Evolutionary conservation across 2,888 invertebrate species (phyloP).

Genomic region (Bombylius discolor): DNA sequence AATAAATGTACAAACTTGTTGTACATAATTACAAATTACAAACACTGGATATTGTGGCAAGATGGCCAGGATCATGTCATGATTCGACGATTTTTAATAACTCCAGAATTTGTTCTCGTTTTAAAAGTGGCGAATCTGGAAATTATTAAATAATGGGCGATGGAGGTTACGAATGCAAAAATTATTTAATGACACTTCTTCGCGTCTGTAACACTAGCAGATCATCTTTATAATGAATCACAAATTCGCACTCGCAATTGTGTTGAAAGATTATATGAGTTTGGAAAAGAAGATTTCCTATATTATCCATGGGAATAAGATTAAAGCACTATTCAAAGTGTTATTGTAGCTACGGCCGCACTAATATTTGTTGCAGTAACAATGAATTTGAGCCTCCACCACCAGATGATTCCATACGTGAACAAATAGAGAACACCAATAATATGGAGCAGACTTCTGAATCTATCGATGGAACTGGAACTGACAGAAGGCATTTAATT

Average conservation of each 20-base stretch:
- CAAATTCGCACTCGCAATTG: not conserved
- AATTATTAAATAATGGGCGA: not conserved
- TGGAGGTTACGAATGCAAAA: not conserved
- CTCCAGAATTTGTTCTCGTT: constrained; percentile 1
- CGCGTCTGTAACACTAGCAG: not conserved
- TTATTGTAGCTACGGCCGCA: not conserved
- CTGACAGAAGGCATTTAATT: too few species aligned
- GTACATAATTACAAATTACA: not conserved
- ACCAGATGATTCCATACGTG: not conserved
- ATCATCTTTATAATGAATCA: not conserved
- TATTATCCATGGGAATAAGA: not conserved
- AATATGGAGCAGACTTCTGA: not conserved
- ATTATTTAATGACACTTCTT: not conserved
- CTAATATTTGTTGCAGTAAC: not conserved
- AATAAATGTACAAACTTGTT: not conserved
- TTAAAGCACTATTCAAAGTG: not conserved
- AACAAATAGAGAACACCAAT: not conserved
- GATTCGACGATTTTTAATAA: not conserved
- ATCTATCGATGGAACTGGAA: not conserved
- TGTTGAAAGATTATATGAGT: not conserved
- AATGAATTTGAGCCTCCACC: not conserved
- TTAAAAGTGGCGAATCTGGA: not conserved
- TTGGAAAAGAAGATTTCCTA: not conserved
- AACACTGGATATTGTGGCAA: constrained; percentile 1
- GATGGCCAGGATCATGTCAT: too few species aligned